These are phyloP conservation scores for Phenganax subtilis DNA, from an alignment of 92 coral and sea anemone species.

Conservation along the genomic window DNA sequence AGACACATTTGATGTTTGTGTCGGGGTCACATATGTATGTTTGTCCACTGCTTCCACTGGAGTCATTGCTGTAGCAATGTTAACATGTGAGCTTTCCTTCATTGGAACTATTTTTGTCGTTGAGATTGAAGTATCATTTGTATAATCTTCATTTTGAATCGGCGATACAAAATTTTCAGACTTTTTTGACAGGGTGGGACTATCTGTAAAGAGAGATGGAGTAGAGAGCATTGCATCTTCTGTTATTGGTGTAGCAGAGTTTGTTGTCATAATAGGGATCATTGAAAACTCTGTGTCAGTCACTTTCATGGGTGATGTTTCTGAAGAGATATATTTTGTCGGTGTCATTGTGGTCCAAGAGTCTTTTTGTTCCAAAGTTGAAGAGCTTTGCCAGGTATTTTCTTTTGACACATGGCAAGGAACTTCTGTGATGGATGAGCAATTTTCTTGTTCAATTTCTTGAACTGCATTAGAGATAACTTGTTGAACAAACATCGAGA, in stretches of 20 bases:
- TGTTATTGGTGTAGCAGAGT: slow-evolving; percentile 11
- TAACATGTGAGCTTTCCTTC: background rate
- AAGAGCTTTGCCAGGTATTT: background rate
- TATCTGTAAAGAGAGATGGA: background rate
- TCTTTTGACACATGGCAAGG: background rate
- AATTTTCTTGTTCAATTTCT: background rate
- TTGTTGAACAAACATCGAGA: slow-evolving; percentile 25
- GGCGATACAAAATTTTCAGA: too few species aligned
- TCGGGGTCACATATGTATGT: slow-evolving; percentile 23
- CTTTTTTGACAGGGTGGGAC: too few species aligned
- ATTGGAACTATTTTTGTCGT: background rate
- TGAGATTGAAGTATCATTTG: background rate
- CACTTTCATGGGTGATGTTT: background rate
- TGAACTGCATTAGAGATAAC: slow-evolving; percentile 18
- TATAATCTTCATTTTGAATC: too few species aligned
- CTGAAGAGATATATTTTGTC: background rate
- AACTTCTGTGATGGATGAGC: background rate
- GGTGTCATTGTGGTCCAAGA: slow-evolving; percentile 4
- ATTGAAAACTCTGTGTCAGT: background rate
- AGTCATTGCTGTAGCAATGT: slow-evolving; percentile 14
- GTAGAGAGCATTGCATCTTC: background rate
- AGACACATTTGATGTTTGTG: slow-evolving; percentile 2
- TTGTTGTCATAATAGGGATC: background rate
- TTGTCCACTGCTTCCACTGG: slow-evolving; percentile 5
- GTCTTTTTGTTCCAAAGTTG: background rate